Percentiles rank a stretch among this genome's conserved stretches.
These are phyloP conservation scores for Campoplex capitator DNA, from an alignment of 2,888 invertebrate species.

Conservation along the genomic window DNA sequence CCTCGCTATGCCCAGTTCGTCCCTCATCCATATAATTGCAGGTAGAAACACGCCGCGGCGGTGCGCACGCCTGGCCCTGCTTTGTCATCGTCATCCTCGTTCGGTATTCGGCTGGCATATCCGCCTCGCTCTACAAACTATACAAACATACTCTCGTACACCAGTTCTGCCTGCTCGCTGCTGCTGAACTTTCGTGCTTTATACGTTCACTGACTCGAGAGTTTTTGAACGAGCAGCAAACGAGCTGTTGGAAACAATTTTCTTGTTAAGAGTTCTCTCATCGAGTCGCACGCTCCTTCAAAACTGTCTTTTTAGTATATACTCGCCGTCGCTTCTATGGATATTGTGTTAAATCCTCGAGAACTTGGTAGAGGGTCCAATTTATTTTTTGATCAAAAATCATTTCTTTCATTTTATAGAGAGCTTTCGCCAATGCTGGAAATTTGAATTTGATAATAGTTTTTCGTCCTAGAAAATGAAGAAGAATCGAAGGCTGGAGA, in stretches of 20 bases:
- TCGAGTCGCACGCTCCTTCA: background rate
- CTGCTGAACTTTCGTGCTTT: background rate
- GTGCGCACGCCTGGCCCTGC: constrained; percentile 1
- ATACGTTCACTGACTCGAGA: background rate
- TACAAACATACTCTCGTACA: background rate
- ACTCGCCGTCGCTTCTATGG: too few species aligned
- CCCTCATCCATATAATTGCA: background rate
- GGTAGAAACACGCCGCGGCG: background rate
- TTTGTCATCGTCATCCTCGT: constrained; percentile 7
- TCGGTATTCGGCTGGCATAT: constrained; percentile 3
- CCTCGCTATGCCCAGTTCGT: background rate
- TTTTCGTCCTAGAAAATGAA: background rate
- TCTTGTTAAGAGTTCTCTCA: background rate
- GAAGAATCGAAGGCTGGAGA: background rate
- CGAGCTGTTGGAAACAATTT: background rate
- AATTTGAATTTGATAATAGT: too few species aligned
- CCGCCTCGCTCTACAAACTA: constrained; percentile 13
- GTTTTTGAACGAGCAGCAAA: background rate
- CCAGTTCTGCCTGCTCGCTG: background rate
- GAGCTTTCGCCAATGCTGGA: too few species aligned
- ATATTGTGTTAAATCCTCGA: too few species aligned
- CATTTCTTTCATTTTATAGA: too few species aligned
- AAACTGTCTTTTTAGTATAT: too few species aligned
- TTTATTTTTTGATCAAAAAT: too few species aligned
- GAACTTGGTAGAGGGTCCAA: too few species aligned